These are phyloP conservation scores for Macropus fuliginosus DNA, from an alignment of 2,797 vertebrate genomes.

Conservation along the genomic window DNA sequence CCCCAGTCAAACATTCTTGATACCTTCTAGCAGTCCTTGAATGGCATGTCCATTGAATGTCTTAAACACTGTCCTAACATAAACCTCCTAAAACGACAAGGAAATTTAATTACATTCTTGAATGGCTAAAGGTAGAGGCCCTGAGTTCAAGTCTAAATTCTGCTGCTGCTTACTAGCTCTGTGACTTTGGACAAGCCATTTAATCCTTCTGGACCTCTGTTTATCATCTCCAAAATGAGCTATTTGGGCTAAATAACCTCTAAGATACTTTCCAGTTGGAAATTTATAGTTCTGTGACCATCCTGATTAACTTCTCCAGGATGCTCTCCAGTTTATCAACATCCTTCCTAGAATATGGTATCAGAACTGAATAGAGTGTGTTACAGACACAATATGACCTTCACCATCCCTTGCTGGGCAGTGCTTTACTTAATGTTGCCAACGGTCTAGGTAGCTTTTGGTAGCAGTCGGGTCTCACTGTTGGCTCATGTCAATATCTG, in stretches of 20 bases:
- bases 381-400: neutral
- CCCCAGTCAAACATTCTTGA: neutral
- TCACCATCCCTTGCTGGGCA: neutral
- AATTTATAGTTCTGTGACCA: neutral
- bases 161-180: neutral
- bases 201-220: neutral
- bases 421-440: neutral
- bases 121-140: neutral
- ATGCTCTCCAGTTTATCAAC: neutral
- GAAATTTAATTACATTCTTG: neutral
- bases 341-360: neutral
- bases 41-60: neutral
- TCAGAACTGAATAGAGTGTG: neutral
- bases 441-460: neutral
- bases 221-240: neutral
- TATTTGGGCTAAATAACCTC: neutral
- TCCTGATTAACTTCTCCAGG: neutral
- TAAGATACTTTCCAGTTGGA: neutral
- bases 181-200: neutral
- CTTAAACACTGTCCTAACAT: neutral
- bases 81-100: neutral
- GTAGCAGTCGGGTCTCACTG: neutral
- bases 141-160: neutral
- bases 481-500: neutral
- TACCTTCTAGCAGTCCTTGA: neutral